Evolutionary conservation across 2,888 invertebrate genomes (phyloP).

Genomic region (Luperina testacea): DNA sequence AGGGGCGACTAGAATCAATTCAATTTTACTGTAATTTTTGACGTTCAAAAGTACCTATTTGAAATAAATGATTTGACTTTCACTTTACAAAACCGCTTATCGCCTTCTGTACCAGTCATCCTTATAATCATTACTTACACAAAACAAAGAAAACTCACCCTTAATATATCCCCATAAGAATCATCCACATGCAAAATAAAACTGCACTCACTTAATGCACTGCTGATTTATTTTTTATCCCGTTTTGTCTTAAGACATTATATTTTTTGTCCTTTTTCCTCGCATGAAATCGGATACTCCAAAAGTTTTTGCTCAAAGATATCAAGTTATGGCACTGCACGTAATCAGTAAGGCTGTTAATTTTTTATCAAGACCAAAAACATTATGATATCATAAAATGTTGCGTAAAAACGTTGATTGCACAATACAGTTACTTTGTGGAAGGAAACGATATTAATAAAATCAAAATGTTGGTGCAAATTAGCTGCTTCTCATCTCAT

Average conservation of each 20-base stretch:
- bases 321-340: conserved; percentile 69
- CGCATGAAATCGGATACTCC: conserved; percentile 62
- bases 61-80: too few relatives aligned
- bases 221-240: conserved; percentile 34
- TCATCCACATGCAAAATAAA: conserved; percentile 18
- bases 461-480: not conserved
- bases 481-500: not conserved
- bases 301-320: conserved; percentile 66
- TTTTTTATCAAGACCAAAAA: conserved; percentile 43
- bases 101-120: not conserved
- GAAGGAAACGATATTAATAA: conserved; percentile 48
- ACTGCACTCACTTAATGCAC: conserved; percentile 22
- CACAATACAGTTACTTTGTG: conserved; percentile 39
- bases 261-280: conserved; percentile 48
- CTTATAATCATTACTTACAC: conserved; percentile 13
- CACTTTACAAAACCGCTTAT: conserved; percentile 16
- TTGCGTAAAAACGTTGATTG: conserved; percentile 39
- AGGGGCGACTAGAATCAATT: too few relatives aligned
- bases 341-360: conserved; percentile 52
- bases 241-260: conserved; percentile 34
- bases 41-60: too few relatives aligned
- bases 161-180: conserved; percentile 35
- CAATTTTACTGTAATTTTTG: too few relatives aligned
- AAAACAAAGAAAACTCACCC: conserved; percentile 37
- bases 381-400: conserved; percentile 33